Evolutionary conservation across 2,113 vertebrate species (phyloP), one percentile per base, ranked within the genome.

Genomic region (Coturnix japonica): DNA sequence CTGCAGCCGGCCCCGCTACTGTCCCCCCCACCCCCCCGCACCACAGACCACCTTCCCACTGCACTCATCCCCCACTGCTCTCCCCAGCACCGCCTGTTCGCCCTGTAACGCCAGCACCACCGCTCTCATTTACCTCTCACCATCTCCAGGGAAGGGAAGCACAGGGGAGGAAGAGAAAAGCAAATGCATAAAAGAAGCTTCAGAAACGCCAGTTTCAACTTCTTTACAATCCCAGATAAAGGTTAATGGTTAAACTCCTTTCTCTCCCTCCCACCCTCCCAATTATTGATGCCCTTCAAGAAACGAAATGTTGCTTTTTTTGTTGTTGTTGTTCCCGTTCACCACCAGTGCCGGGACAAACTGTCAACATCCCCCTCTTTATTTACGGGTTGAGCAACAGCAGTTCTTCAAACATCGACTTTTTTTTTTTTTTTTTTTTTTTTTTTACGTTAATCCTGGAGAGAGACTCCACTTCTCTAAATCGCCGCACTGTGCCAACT

Each of bases 191-290:
- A 74, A 90, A 88, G 89, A 74, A 82, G 54, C 56, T 72, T 80
- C 83, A 78, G 76, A 81, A 90, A 59, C 76, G 53, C 9, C 39
- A 63, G 77, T 93, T 90, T 87, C 75, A 84, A 63, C 39, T 88
- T 51, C 89, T 96, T 89, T 93, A 94, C 28, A 28, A 56, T 94
- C 89, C 73, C 76, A 71, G 91, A 96, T 92, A 92, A 95, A 79
- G 75, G 93, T 83, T 93, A 89, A 94, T 89, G 95, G 94, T 96
- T 96, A 96, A 97, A 80, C 94, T 86, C 70, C 67, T 95, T 94
- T 71, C 82, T 87, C 71, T 84, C 76, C 47, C 43, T 77, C 88
- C 95, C 61, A 81, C 81, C 81, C 94, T 86, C 81, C 64, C 65
- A 86, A 92, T 90, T 87, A 85, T 66, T 66, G 69, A 91, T 92